phyloP scores from a whole-genome alignment of 2,888 invertebrate genomes.

The Temnothorax unifasciatus region DNA sequence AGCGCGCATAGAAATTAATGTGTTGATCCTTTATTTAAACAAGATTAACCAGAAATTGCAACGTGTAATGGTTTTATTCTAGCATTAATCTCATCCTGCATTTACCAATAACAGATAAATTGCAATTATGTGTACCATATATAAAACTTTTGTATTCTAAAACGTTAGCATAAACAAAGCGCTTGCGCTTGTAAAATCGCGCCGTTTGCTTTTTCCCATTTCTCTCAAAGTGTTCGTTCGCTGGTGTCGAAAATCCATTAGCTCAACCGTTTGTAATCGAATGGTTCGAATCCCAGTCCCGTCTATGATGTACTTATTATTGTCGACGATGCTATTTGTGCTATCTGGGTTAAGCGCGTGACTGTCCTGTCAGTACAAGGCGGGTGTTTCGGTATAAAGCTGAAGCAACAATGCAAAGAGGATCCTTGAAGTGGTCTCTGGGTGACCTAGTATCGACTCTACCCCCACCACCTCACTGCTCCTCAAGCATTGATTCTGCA shows the following conservation, averaged over 20 bases:
- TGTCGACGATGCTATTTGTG: slow-evolving; percentile 40
- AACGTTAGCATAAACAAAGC: neutral
- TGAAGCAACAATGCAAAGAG: slow-evolving; percentile 75
- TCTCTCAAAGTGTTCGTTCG: neutral
- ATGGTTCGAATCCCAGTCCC: slow-evolving; percentile 5
- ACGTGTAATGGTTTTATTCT: slow-evolving; percentile 16
- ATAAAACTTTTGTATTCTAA: neutral
- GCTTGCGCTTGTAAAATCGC: neutral
- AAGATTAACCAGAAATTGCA: slow-evolving; percentile 43
- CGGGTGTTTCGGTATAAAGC: slow-evolving; percentile 23
- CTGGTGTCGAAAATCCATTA: slow-evolving; percentile 25
- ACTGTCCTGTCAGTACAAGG: slow-evolving; percentile 57
- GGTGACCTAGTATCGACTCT: slow-evolving; percentile 62
- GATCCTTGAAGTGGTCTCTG: slow-evolving; percentile 74
- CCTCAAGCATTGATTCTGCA: slow-evolving; percentile 69
- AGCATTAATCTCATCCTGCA: slow-evolving; percentile 20
- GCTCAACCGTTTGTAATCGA: slow-evolving; percentile 20
- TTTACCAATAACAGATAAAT: slow-evolving; percentile 3
- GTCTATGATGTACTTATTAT: slow-evolving; percentile 43
- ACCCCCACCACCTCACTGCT: slow-evolving; percentile 19
- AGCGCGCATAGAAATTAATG: slow-evolving; percentile 35
- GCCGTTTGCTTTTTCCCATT: neutral
- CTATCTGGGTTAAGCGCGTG: slow-evolving; percentile 66
- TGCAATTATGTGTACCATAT: neutral
- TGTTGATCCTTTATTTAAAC: slow-evolving; percentile 47